Percentiles rank a stretch among this genome's conserved stretches.
phyloP scores from a whole-genome alignment of 2,113 vertebrate genomes.

The Microtus oregoni region DNA sequence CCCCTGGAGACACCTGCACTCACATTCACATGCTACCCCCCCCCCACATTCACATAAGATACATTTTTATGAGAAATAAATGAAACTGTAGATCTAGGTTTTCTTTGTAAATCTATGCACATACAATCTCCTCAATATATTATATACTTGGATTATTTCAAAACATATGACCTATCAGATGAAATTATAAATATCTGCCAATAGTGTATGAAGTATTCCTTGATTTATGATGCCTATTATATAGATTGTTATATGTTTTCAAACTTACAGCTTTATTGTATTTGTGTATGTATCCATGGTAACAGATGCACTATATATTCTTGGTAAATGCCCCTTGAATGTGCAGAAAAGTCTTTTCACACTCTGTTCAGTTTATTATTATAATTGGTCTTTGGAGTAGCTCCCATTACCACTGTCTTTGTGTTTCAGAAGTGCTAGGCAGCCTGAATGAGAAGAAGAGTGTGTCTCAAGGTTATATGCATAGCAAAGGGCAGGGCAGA shows the following conservation, averaged over 20 bases:
- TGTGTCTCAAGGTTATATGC: neutral
- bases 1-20: too few relatives aligned
- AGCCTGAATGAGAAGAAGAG: neutral
- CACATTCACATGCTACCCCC: neutral
- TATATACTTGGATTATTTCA: neutral
- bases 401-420: neutral
- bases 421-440: neutral
- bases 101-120: neutral
- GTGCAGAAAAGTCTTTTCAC: neutral
- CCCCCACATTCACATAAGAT: neutral
- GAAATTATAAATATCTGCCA: neutral
- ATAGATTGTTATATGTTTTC: slow-evolving; percentile 39
- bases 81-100: neutral
- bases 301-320: neutral
- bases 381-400: neutral
- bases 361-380: slow-evolving; percentile 21
- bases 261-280: slow-evolving; percentile 26
- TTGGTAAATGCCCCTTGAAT: slow-evolving; percentile 15
- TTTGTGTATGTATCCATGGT: neutral
- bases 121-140: neutral
- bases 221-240: neutral
- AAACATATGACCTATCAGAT: neutral
- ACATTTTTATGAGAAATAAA: neutral
- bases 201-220: neutral
- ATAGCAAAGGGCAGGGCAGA: neutral